A percentile compares a stretch with the other conserved stretches of the same genome.
Conservation (phyloP, 2,888 invertebrate species). For the Hirtodrosophila cameraria region DNA sequence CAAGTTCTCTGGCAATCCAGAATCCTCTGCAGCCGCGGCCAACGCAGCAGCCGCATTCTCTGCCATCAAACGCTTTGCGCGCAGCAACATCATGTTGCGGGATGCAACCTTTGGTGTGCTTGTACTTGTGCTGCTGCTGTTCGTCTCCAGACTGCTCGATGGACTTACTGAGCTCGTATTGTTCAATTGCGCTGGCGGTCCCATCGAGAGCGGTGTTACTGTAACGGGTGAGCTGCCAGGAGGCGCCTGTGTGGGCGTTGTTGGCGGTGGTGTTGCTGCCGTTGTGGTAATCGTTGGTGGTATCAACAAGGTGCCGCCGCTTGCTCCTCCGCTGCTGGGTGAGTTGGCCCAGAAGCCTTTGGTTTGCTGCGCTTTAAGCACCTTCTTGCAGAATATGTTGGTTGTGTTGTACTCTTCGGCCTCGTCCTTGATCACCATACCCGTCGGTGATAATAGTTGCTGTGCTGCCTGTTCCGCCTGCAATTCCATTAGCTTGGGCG, state of each 20-base stretch:
- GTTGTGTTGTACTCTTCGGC: conserved; percentile 81
- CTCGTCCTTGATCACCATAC: conserved; percentile 80
- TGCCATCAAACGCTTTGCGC: conserved; percentile 83
- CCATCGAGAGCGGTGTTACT: conserved; percentile 82
- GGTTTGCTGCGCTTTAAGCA: conserved; percentile 83
- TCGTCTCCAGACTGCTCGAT: conserved; percentile 64
- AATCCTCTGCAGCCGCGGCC: conserved; percentile 60
- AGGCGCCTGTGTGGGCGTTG: conserved; percentile 18
- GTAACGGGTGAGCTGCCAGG: conserved; percentile 51
- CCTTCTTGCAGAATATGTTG: conserved; percentile 84
- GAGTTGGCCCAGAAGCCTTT: conserved; percentile 83
- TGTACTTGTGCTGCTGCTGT: conserved; percentile 34
- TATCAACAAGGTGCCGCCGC: conserved; percentile 46
- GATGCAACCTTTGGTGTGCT: conserved; percentile 84
- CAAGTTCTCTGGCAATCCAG: conserved; percentile 81
- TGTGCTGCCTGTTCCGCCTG: conserved; percentile 34
- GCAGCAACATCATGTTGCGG: conserved; percentile 85
- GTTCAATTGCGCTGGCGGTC: conserved; percentile 83
- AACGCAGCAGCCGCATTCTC: conserved; percentile 71
- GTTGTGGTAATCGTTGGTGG: conserved; percentile 79
- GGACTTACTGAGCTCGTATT: conserved; percentile 73
- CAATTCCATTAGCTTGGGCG: conserved; percentile 78
- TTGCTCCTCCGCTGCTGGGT: conserved; percentile 68
- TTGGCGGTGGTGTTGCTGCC: conserved; percentile 69
- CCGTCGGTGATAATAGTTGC: conserved; percentile 53